A percentile compares a stretch with the other conserved stretches of the same genome.
These are phyloP conservation scores for Carcinoscorpius rotundicauda DNA, from an alignment of 1,140 invertebrate species.

Conservation along the genomic window DNA sequence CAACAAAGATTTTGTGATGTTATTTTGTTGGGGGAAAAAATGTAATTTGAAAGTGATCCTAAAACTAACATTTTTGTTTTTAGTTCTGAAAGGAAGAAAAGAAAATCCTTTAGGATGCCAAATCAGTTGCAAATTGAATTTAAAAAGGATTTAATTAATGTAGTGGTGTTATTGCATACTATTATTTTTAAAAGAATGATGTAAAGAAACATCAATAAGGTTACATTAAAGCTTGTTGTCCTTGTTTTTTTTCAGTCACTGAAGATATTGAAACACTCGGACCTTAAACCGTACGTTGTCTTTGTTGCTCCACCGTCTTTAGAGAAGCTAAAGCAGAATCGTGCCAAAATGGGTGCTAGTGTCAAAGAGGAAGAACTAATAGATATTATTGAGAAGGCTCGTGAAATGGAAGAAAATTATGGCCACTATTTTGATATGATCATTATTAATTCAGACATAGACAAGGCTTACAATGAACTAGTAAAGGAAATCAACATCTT, in stretches of 20 bases:
- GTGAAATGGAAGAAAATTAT: slow-evolving; percentile 39
- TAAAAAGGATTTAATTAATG: no score
- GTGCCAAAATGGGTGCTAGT: slow-evolving; percentile 30
- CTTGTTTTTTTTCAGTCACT: slow-evolving; percentile 38
- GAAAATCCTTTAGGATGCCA: no score
- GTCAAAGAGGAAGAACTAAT: slow-evolving; percentile 33
- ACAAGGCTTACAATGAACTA: slow-evolving; percentile 39
- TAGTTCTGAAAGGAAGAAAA: no score
- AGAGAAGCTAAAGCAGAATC: slow-evolving; percentile 32
- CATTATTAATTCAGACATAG: slow-evolving; percentile 39
- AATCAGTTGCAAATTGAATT: no score
- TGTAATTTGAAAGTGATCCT: no score
- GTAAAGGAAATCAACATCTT: slow-evolving; percentile 37
- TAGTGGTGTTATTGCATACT: no score
- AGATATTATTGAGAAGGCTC: slow-evolving; percentile 37
- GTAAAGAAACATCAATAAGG: no score
- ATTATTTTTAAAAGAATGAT: no score
- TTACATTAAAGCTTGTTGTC: no score
- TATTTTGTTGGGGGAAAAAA: no score
- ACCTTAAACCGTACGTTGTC: slow-evolving; percentile 42
- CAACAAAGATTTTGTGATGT: no score
- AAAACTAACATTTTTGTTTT: no score
- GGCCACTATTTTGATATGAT: slow-evolving; percentile 41
- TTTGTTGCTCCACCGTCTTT: slow-evolving; percentile 41
- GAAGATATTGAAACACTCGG: slow-evolving; percentile 64